Evolutionary conservation across 2,113 vertebrate genomes (phyloP).

Genomic region (Peromyscus maniculatus): DNA sequence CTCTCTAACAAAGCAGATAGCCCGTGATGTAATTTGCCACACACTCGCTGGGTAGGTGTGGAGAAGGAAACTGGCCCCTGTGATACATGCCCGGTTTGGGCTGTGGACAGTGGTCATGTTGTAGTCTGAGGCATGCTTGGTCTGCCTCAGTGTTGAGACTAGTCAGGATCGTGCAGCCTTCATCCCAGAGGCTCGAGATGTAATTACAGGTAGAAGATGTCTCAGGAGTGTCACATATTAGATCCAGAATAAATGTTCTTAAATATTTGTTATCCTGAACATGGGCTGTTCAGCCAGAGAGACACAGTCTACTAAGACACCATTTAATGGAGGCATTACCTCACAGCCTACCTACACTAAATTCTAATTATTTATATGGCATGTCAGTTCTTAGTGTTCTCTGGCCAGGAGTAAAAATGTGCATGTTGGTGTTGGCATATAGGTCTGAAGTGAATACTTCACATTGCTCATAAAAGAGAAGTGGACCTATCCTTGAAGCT

Average conservation of each 20-base stretch:
- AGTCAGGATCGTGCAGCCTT: too few species aligned
- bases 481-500: neutral
- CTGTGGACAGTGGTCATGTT: neutral
- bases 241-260: conserved; percentile 22
- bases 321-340: neutral
- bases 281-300: neutral
- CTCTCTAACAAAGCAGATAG: neutral
- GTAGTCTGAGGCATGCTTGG: neutral
- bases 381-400: conserved; percentile 62
- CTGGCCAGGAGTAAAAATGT: conserved; percentile 42
- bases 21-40: fast-evolving
- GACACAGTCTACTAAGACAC: neutral
- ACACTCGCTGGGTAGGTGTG: fast-evolving
- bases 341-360: conserved; percentile 21
- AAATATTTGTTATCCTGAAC: neutral
- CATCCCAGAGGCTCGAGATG: neutral
- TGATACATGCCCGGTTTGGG: neutral
- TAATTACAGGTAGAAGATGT: neutral
- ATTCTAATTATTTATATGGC: conserved; percentile 39
- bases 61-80: neutral
- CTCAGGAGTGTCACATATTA: neutral
- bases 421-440: conserved; percentile 2
- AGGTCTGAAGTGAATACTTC: neutral
- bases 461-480: neutral
- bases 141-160: neutral